These are phyloP conservation scores for Nebria ingens DNA, from an alignment of 1,140 invertebrate genomes.

Conservation along the genomic window DNA sequence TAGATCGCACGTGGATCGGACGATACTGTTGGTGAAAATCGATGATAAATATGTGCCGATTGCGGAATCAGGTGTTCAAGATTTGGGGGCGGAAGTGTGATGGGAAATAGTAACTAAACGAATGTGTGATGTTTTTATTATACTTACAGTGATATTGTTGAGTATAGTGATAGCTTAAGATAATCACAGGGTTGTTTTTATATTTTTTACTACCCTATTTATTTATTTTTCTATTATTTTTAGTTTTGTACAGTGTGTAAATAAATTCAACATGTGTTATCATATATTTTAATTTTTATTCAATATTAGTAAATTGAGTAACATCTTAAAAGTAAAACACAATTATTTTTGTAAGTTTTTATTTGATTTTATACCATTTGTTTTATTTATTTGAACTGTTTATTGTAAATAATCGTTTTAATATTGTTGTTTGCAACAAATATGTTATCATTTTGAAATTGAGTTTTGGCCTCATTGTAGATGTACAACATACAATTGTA, in stretches of 20 bases:
- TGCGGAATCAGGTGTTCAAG: conserved; percentile 75
- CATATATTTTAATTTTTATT: too few relatives aligned
- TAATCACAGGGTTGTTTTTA: not conserved
- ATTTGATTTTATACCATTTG: too few relatives aligned
- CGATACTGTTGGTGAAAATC: conserved; percentile 83
- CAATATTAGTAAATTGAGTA: too few relatives aligned
- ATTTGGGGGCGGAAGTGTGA: not conserved
- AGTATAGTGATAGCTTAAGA: not conserved
- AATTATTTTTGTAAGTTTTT: too few relatives aligned
- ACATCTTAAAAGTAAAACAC: too few relatives aligned
- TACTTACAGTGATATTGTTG: not conserved
- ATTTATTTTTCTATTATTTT: not conserved
- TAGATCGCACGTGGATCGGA: conserved; percentile 81
- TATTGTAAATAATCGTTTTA: too few relatives aligned
- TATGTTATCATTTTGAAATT: too few relatives aligned
- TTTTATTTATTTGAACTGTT: too few relatives aligned
- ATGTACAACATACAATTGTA: too few relatives aligned
- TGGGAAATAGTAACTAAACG: not conserved
- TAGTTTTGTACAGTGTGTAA: not conserved
- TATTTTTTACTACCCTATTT: not conserved
- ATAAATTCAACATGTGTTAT: too few relatives aligned
- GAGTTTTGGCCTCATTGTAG: too few relatives aligned
- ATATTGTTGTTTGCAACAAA: too few relatives aligned
- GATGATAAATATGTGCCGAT: conserved; percentile 89
- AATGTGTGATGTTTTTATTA: not conserved